Conservation (phyloP, 2,113 vertebrate species). For the Takifugu bimaculatus region DNA sequence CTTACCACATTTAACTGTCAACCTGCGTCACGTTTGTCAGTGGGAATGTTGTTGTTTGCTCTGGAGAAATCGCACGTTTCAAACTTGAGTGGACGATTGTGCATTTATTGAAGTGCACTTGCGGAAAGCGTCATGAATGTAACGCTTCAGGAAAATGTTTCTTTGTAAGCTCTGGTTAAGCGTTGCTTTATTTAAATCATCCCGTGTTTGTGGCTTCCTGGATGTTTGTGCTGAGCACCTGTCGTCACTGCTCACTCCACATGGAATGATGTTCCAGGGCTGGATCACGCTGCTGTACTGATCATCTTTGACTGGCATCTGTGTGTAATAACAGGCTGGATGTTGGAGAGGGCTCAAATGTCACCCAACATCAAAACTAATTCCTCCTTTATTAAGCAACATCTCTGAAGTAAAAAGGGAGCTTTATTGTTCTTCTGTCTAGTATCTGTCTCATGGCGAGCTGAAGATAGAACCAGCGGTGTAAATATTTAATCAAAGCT, state of each 20-base stretch:
- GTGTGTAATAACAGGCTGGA: no score
- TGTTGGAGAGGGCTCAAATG: no score
- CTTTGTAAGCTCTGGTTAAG: not conserved
- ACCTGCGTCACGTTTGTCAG: no score
- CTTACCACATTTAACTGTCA: no score
- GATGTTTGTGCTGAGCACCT: no score
- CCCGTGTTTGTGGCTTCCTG: conserved; percentile 19
- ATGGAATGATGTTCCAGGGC: conserved; percentile 5
- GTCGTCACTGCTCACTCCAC: conserved; percentile 32
- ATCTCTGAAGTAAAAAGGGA: conserved; percentile 23
- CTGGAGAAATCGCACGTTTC: not conserved
- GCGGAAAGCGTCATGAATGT: conserved; percentile 70
- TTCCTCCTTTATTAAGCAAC: no score
- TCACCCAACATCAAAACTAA: no score
- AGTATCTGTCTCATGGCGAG: conserved; percentile 32
- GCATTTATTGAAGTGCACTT: conserved; percentile 69
- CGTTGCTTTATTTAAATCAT: not conserved
- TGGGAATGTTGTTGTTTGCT: no score
- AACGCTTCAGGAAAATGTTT: conserved; percentile 39
- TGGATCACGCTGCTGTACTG: conserved; percentile 19
- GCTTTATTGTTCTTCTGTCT: conserved; percentile 22
- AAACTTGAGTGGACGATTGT: conserved; percentile 49
- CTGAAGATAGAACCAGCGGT: conserved; percentile 6
- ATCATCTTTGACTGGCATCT: conserved; percentile 8
- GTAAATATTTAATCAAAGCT: not conserved